Evolutionary conservation across 2,113 vertebrate genomes (phyloP).

Genomic region (Ictalurus punctatus): DNA sequence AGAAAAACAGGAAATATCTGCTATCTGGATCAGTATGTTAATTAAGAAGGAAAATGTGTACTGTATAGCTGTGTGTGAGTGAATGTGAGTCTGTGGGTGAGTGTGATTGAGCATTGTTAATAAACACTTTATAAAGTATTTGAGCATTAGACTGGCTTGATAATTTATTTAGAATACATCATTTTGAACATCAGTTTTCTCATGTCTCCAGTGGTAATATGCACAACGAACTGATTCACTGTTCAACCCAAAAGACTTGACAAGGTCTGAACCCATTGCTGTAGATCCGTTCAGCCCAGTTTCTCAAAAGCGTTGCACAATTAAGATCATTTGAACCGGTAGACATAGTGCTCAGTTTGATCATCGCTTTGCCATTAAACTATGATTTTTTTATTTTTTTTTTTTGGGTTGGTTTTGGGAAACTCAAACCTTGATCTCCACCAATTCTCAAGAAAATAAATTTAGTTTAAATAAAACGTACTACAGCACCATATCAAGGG

Average conservation of each 20-base stretch:
- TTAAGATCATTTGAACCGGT: neutral
- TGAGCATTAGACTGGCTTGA: neutral
- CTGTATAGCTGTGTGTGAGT: constrained; percentile 60
- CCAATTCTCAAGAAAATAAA: neutral
- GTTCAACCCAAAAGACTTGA: neutral
- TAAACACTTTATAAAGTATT: constrained; percentile 62
- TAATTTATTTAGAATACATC: neutral
- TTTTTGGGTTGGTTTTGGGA: neutral
- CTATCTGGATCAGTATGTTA: constrained; percentile 29
- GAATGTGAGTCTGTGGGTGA: constrained; percentile 51
- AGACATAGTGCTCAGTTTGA: neutral
- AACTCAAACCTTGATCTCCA: neutral
- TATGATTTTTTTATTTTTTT: neutral
- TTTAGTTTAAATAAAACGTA: neutral
- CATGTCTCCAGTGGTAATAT: neutral
- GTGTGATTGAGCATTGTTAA: constrained; percentile 61
- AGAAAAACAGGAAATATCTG: constrained; percentile 19
- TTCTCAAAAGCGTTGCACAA: neutral
- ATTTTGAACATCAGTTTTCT: constrained; percentile 1
- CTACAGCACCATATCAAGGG: neutral
- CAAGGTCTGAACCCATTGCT: neutral
- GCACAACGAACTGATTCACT: neutral
- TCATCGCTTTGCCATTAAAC: neutral
- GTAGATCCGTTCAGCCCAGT: neutral
- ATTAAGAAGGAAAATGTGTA: constrained; percentile 49